Evolutionary conservation across 2,888 invertebrate genomes (phyloP).

Genomic region (Pardosa pseudoannulata): DNA sequence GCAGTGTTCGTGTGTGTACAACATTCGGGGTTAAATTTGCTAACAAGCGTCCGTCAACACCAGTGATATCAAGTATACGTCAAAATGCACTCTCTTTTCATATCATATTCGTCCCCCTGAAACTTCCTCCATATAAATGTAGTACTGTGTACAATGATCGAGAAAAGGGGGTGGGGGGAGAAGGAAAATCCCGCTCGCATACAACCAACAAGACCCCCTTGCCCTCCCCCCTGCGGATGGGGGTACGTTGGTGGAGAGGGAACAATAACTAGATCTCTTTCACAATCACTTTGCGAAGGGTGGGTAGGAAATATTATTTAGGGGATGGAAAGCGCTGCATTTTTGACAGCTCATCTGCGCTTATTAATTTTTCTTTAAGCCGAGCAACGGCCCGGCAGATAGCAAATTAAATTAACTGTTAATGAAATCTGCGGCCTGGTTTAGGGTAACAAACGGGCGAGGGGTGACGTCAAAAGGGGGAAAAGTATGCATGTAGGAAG

Average conservation of each 20-base stretch:
- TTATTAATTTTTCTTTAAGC: constrained; percentile 71
- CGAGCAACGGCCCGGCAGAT: constrained; percentile 49
- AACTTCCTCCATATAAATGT: constrained; percentile 1
- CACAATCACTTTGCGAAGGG: constrained; percentile 15
- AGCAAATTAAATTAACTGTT: constrained; percentile 70
- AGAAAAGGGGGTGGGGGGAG: not conserved
- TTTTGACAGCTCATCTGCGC: constrained; percentile 71
- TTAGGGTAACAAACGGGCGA: constrained; percentile 45
- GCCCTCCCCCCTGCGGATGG: not conserved
- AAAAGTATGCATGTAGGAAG: not conserved
- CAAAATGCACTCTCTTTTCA: not conserved
- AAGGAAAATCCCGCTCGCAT: not conserved
- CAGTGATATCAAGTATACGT: too few relatives aligned
- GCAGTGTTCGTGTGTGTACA: too few relatives aligned
- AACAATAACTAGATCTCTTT: constrained; percentile 37
- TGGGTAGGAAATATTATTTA: constrained; percentile 28
- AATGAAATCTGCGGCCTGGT: constrained; percentile 61
- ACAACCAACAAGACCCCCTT: not conserved
- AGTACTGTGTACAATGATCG: not conserved
- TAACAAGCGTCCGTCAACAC: too few relatives aligned
- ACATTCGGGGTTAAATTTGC: too few relatives aligned
- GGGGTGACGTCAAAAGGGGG: not conserved
- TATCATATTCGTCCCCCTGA: not conserved
- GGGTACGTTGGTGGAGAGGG: not conserved
- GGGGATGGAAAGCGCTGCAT: constrained; percentile 29